Base-by-base conservation (phyloP, 1,140 invertebrate species). In the Drosophila triauraria region DNA sequence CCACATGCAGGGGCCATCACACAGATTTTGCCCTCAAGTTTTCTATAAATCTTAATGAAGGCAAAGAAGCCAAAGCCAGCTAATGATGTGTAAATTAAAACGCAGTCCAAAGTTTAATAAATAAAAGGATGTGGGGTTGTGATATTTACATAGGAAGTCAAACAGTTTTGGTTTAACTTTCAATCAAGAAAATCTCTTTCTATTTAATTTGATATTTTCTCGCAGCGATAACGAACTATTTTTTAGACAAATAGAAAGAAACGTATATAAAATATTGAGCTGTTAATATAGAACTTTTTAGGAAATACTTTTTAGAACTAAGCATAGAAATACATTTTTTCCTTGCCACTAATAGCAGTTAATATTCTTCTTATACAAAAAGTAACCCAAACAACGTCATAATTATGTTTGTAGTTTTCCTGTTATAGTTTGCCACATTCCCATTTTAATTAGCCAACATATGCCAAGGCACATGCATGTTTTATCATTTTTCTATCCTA, bases 31-130 rank as follows among this genome's bases (percentile, higher is more conserved):
- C 56, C 30, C 59, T 35, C 54, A 75, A 88, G 57, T 88, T 78
- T 80, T 75, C 80, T 80, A 81, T 88, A 81, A 88, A 88, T 84
- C 84, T 83, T 88, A 88, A 87, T 81, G 84, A 84, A 80, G 80
- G 68, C 72, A 74, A 83, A 58, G 57, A 83, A 67, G 10, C 43
- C 69, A 30, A 77, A 53, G 27, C 23, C 12, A 53, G 51, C 84
- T 84, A 88, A 80, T 88, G 84, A 88, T 72, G 84, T 87, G 84
- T 87, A 88, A 80, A 84, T 81, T 75, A 75, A 88, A 75, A 61
- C 50, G 30, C 63, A 63, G 67, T 27, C 60, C 67, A 42, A 64
- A 72, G 54, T 62, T 70, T 69, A 72, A 79, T 68, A 82, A 76
- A 75, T 51, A 25, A 44, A 43, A 4, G 4, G 4, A 1, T 10